Conservation (phyloP, 2,797 vertebrate genomes). For the Acrossocheilus wenchowensis region DNA sequence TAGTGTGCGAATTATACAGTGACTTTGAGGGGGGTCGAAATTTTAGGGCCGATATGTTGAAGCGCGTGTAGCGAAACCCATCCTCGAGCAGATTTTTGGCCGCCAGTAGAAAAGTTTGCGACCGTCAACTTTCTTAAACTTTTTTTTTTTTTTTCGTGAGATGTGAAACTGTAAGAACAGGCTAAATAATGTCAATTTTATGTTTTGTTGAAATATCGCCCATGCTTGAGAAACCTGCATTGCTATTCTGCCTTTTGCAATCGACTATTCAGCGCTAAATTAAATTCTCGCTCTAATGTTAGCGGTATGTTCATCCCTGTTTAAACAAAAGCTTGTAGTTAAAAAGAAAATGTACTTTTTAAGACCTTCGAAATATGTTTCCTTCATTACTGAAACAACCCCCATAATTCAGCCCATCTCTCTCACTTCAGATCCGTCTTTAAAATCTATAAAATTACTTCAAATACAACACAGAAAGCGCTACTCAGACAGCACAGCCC, state of each 20-base stretch:
- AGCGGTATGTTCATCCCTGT: neutral
- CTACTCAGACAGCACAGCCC: neutral
- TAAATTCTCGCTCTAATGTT: neutral
- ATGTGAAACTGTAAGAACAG: neutral
- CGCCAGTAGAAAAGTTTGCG: neutral
- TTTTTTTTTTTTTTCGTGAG: neutral
- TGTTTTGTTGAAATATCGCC: neutral
- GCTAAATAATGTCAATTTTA: neutral
- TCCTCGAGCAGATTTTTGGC: neutral
- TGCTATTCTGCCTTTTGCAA: too few relatives aligned
- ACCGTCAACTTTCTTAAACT: too few relatives aligned
- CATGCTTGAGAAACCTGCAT: neutral
- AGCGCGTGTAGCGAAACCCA: neutral
- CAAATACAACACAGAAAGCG: neutral
- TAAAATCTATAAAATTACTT: neutral
- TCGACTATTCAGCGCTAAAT: neutral
- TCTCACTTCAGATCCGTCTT: neutral
- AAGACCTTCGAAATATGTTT: neutral
- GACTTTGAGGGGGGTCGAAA: constrained; percentile 10
- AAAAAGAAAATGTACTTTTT: neutral
- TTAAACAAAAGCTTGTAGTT: neutral
- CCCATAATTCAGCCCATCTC: neutral
- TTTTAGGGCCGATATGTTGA: neutral
- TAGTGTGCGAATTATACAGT: constrained; percentile 49
- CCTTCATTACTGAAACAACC: neutral